phyloP scores from a whole-genome alignment of 1,140 invertebrate genomes.

The Sinella curviseta region DNA sequence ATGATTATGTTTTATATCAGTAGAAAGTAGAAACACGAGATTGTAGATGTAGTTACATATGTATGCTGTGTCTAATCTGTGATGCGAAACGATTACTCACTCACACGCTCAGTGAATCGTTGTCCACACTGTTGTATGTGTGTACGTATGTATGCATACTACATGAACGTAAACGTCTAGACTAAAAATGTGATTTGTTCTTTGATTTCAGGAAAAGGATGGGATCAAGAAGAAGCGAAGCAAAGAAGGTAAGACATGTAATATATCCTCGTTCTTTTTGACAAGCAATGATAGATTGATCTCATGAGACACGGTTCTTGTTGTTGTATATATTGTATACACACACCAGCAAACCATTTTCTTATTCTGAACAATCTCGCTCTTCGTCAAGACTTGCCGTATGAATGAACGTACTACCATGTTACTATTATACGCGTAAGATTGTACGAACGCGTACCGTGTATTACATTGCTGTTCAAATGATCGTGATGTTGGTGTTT shows the following conservation, averaged over 20 bases:
- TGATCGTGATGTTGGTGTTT: too few species aligned
- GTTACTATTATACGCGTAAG: too few species aligned
- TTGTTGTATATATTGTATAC: constrained; percentile 2
- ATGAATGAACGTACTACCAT: too few species aligned
- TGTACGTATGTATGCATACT: background rate
- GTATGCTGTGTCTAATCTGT: constrained; percentile 3
- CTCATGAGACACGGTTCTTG: constrained; percentile 17
- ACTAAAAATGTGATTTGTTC: constrained; percentile 39
- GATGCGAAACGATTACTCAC: constrained; percentile 18
- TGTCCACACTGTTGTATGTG: constrained; percentile 4
- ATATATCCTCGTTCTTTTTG: constrained; percentile 35
- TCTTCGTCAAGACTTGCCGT: too few species aligned
- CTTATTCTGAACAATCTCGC: background rate
- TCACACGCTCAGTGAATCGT: constrained; percentile 2
- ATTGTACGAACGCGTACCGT: too few species aligned
- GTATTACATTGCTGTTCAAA: too few species aligned
- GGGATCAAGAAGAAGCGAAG: constrained; percentile 71
- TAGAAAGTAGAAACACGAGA: too few species aligned
- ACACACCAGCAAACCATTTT: background rate
- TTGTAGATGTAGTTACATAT: too few species aligned
- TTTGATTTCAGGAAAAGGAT: constrained; percentile 69
- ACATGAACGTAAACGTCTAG: background rate
- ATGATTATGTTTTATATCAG: too few species aligned
- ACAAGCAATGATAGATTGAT: constrained; percentile 32
- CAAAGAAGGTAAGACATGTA: constrained; percentile 70